Percentiles rank a stretch among this genome's conserved stretches.
Evolutionary conservation across 2,797 vertebrate genomes (phyloP).

Genomic region (Bufotes viridis): DNA sequence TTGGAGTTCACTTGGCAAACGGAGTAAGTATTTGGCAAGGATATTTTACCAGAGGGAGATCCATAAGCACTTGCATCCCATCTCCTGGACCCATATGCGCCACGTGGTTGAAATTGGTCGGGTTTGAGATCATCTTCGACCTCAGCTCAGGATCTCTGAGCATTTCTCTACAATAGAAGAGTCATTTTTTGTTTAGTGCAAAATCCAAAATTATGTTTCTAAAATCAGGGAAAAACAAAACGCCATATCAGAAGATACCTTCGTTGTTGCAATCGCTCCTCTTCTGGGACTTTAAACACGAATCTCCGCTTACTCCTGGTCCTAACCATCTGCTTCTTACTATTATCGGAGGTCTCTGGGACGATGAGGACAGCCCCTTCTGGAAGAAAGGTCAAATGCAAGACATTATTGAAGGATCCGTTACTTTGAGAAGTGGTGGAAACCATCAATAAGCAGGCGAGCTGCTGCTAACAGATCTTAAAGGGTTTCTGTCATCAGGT

Average conservation of each 20-base stretch:
- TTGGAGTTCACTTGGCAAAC: neutral
- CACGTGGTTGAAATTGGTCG: constrained; percentile 98
- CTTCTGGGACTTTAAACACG: constrained; percentile 94
- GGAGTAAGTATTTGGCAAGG: neutral
- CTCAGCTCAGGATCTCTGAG: constrained; percentile 91
- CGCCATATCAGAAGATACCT: constrained; percentile 65
- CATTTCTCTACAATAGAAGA: constrained; percentile 84
- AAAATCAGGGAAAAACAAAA: neutral
- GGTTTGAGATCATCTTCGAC: constrained; percentile 96
- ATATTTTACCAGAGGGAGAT: constrained; percentile 91
- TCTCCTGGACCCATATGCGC: constrained; percentile 99
- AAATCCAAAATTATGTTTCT: neutral
- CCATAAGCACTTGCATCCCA: constrained; percentile 98
- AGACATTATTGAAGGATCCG: neutral
- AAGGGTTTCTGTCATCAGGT: no score
- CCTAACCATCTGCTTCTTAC: constrained; percentile 94
- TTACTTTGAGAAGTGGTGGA: neutral
- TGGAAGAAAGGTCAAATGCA: constrained; percentile 56
- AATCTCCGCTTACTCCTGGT: constrained; percentile 96
- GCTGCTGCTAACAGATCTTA: neutral
- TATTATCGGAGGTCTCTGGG: constrained; percentile 90
- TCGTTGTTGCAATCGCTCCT: constrained; percentile 82
- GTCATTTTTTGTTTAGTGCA: neutral
- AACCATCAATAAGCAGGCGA: neutral
- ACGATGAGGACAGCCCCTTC: constrained; percentile 84